Evolutionary conservation across 2,113 vertebrate species (phyloP), one percentile per base, ranked within the genome.

Genomic region (Syrmaticus mikado): DNA sequence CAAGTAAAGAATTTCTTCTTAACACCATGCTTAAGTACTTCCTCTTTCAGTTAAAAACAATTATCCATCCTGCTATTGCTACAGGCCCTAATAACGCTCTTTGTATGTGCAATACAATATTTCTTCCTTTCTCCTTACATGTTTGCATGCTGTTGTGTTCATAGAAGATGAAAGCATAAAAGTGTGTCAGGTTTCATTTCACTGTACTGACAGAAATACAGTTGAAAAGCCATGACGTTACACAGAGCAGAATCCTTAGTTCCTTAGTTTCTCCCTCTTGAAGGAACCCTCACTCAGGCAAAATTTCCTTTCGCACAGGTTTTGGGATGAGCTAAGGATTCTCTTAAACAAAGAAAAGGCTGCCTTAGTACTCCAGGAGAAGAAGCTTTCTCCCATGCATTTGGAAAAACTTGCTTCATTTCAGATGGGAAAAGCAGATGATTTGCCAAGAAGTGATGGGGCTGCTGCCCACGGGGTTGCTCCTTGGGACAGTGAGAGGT

Each of bases 361-460:
- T 80, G 28, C 15, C 14, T 90, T 53, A 60, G 88, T 67, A 61
- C 4, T n/a, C 13, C 14, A 55, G 32, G 52, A 27, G 52, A 71
- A 43, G 15, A 46, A 43, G 17, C 30, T 18, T 87, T 66, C 11
- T 81, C 6, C 15, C 8, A 48, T 11, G 32, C 6, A 73, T 53
- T 28, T 73, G 13, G 13, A 61, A 91, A 72, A 72, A 48, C 0
- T 1, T 36, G 2, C 71, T 6, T 43, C 4, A 3, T 34, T 88
- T 75, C 30, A n/a, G 43, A 75, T 9, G 11, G 65, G 28, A 61
- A 72, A 89, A 91, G 13, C 84, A 48, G 2, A 66, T 3, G 32
- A 22, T 61, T 2, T 2, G 12, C 0, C 0, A 77, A 78, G 53
- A 64, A 78, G 46, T 11, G 13, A 25, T 28, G 28, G 36, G 10